phyloP scores from a whole-genome alignment of 2,113 vertebrate species.

The Corydoras sp. region DNA sequence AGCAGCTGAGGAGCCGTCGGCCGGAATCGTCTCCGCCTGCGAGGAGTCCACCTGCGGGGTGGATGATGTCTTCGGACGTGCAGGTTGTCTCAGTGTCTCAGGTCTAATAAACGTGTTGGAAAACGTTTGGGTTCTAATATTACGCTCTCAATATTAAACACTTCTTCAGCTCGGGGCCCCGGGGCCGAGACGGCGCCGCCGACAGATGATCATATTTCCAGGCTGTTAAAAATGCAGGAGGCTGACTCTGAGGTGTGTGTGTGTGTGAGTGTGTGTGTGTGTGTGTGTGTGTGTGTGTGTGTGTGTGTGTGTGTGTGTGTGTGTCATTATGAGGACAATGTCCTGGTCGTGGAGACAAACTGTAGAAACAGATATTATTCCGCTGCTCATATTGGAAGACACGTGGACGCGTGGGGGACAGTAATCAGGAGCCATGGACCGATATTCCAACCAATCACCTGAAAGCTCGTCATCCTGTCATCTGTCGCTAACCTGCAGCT shows the following conservation, averaged over 20 bases:
- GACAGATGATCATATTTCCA: conserved; percentile 53
- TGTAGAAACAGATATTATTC: too few species aligned
- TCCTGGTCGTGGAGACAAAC: neutral
- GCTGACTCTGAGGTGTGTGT: conserved; percentile 35
- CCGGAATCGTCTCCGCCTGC: conserved; percentile 24
- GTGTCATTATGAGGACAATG: neutral
- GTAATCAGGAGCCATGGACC: too few species aligned
- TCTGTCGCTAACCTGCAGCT: too few species aligned
- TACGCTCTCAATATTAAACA: conserved; percentile 54
- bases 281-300: conserved; percentile 26
- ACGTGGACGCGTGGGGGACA: too few species aligned
- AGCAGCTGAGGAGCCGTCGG: conserved; percentile 26
- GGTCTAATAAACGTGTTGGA: conserved; percentile 41
- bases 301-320: neutral
- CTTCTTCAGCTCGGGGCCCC: conserved; percentile 43
- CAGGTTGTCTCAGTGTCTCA: conserved; percentile 33
- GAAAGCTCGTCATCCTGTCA: too few species aligned
- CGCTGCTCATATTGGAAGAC: too few species aligned
- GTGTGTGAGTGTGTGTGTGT: neutral
- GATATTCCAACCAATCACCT: too few species aligned
- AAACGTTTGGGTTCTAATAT: conserved; percentile 41
- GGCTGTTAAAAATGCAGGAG: conserved; percentile 56
- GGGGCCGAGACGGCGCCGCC: conserved; percentile 37
- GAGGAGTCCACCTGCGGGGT: conserved; percentile 31
- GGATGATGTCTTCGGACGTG: conserved; percentile 29